Base-by-base conservation (phyloP, 2,888 invertebrate species). In the Noctua pronuba region DNA sequence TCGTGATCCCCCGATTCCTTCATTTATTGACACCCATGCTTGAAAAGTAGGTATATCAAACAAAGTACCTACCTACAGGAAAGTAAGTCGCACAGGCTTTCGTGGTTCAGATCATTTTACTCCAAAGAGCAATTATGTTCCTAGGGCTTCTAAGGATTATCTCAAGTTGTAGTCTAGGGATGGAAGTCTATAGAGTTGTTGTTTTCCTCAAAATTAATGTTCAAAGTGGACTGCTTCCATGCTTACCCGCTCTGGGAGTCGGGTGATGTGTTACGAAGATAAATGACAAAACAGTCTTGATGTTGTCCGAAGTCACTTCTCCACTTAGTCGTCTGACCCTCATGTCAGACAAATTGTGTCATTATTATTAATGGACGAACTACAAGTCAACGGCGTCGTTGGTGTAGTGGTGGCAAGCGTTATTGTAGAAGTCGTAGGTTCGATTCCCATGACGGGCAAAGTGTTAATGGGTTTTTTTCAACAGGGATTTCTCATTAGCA, bases 311-410 rank as follows among this genome's bases (percentile, higher is more conserved):
- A 80, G 75, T 80, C 66, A 77, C 67, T 46, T 62, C 55, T 46
- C 8, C 41, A 31, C 68, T 79, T 46, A 44, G 76, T 60, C 55
- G 38, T 62, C 38, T 80, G 80, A 80, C 80, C 76, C 67, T 21
- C 55, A n/a, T 65, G 70, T 68, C 81, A 49, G 71, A 67, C 66
- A 81, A 81, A 81, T 77, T 64, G 67, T 81, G 35, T 66, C 28
- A 79, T 79, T 67, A 49, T 44, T 69, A 80, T 80, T 75, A 80
- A 80, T 79, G 6, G 52, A 46, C 31, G 0, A 65, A 69, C 18
- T 16, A 28, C 35, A 21, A 38, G 18, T 28, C n/a, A 65, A 65
- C 38, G 2, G n/a, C 38, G 0, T 6, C 10, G 3, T 55, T 24
- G 8, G 13, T 31, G 4, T 28, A 16, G 21, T 31, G 58, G 21